Evolutionary conservation across 2,888 invertebrate genomes (phyloP).

Genomic region (Cabera pusaria): DNA sequence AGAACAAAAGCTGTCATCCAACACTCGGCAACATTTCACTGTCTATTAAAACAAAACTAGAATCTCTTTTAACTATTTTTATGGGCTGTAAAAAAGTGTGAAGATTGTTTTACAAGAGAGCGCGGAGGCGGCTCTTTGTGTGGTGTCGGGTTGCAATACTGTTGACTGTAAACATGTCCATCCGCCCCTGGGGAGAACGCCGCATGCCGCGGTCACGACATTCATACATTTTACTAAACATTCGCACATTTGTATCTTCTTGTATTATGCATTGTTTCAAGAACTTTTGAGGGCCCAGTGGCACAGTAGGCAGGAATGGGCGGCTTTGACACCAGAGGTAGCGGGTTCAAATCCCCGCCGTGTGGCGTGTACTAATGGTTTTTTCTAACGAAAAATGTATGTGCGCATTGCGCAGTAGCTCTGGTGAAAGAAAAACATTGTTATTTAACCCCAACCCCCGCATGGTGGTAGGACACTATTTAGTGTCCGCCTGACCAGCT

Average conservation of each 20-base stretch:
- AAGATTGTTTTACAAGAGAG: slow-evolving; percentile 79
- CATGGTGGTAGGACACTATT: too few relatives aligned
- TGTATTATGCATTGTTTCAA: neutral
- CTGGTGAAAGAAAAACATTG: too few relatives aligned
- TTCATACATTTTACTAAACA: slow-evolving; percentile 25
- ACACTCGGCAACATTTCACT: slow-evolving; percentile 82
- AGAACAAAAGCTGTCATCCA: slow-evolving; percentile 82
- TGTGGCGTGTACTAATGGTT: too few relatives aligned
- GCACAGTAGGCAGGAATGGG: too few relatives aligned
- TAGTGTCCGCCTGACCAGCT: too few relatives aligned
- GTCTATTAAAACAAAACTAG: slow-evolving; percentile 76
- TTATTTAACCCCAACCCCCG: too few relatives aligned
- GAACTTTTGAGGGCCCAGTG: too few relatives aligned
- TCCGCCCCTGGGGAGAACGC: slow-evolving; percentile 63
- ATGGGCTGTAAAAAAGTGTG: slow-evolving; percentile 79
- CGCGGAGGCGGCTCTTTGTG: slow-evolving; percentile 79
- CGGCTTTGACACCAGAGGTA: too few relatives aligned
- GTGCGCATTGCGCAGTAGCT: too few relatives aligned
- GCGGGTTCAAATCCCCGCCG: too few relatives aligned
- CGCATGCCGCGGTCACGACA: slow-evolving; percentile 55
- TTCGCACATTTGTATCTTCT: slow-evolving; percentile 34
- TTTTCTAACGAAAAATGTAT: too few relatives aligned
- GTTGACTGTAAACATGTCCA: slow-evolving; percentile 81
- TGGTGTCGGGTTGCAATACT: slow-evolving; percentile 67
- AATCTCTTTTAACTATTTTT: slow-evolving; percentile 82